Conservation (phyloP, 2,888 invertebrate species). For the Eueremaeus valkanovi region DNA sequence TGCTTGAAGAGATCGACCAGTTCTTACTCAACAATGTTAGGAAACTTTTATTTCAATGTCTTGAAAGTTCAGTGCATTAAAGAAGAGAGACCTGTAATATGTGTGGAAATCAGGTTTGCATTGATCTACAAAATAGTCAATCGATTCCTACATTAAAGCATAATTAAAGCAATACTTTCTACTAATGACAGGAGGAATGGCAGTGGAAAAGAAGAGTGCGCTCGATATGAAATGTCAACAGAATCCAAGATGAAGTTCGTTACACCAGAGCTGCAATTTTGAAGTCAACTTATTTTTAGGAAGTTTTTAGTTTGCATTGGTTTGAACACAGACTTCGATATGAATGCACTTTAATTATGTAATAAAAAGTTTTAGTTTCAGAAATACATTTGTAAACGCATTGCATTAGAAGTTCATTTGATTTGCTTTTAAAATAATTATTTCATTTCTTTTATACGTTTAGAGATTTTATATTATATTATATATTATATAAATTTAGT, state of each 20-base stretch:
- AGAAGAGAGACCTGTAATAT: conserved; percentile 36
- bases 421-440: too few species aligned
- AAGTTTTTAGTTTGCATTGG: not conserved
- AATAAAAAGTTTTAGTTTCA: too few species aligned
- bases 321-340: not conserved
- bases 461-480: too few species aligned
- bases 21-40: conserved; percentile 44
- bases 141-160: too few species aligned
- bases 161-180: not conserved
- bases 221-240: conserved; percentile 36
- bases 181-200: conserved; percentile 11
- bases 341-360: too few species aligned
- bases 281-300: not conserved
- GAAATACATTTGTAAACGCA: too few species aligned
- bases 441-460: too few species aligned
- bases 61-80: conserved; percentile 45
- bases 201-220: conserved; percentile 36
- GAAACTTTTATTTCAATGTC: conserved; percentile 47
- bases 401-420: too few species aligned
- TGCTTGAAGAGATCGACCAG: conserved; percentile 44
- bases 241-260: conserved; percentile 36
- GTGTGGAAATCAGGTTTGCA: conserved; percentile 20
- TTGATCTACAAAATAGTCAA: too few species aligned
- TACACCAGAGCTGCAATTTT: conserved; percentile 25
- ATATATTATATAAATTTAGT: too few species aligned